Conservation (phyloP, 2,113 vertebrate species). For the Eleginops maclovinus region DNA sequence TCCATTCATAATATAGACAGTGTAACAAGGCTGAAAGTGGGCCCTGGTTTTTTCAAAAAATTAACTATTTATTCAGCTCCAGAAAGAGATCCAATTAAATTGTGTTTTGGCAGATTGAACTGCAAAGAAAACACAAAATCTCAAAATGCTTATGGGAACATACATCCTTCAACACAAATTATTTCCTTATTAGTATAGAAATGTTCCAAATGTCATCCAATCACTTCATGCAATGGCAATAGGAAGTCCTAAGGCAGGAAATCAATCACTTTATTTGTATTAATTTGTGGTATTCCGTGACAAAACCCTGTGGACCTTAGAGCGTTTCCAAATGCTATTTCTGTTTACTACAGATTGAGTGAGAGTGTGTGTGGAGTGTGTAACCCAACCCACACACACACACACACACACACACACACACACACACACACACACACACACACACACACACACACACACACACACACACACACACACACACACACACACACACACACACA, state of each 20-base stretch:
- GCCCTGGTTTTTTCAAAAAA: not conserved
- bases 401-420: not conserved
- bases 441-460: not conserved
- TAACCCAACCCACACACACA: not conserved
- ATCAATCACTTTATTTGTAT: slow-evolving; percentile 12
- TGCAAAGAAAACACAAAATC: not conserved
- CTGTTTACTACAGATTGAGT: slow-evolving; percentile 17
- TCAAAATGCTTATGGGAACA: not conserved
- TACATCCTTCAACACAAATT: not conserved
- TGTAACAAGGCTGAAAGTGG: not conserved
- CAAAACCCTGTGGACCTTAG: slow-evolving; percentile 24
- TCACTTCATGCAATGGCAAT: not conserved
- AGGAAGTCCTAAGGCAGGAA: slow-evolving; percentile 3
- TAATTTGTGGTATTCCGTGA: not conserved
- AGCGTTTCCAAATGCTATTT: slow-evolving; percentile 41
- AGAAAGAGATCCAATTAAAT: not conserved
- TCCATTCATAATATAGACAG: too few relatives aligned
- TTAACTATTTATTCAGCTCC: not conserved
- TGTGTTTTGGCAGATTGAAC: not conserved
- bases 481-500: slow-evolving; percentile 2
- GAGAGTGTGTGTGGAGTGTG: not conserved
- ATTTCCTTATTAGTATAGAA: not conserved
- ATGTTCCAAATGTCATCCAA: slow-evolving; percentile 4
- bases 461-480: slow-evolving; percentile 8
- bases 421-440: slow-evolving; percentile 7